Evolutionary conservation across 1,140 invertebrate species (phyloP).

Genomic region (Aporrectodea caliginosa): DNA sequence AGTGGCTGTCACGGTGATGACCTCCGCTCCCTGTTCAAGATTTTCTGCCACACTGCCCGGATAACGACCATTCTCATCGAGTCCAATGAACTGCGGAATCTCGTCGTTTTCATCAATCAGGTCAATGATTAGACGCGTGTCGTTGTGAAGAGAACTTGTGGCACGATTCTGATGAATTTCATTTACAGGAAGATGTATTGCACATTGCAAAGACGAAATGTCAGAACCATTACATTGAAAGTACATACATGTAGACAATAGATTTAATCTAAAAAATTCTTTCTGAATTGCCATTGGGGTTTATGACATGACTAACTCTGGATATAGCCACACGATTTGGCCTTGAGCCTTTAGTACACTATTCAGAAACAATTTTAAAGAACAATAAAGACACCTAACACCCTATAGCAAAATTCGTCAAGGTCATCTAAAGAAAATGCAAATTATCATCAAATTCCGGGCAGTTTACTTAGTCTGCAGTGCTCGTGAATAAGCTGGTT

Average conservation of each 20-base stretch:
- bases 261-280: not conserved
- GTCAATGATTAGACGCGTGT: constrained; percentile 68
- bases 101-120: constrained; percentile 86
- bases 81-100: constrained; percentile 80
- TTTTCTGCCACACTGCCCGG: constrained; percentile 73
- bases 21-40: constrained; percentile 79
- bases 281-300: not conserved
- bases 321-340: too few relatives aligned
- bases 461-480: too few relatives aligned
- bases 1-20: constrained; percentile 91
- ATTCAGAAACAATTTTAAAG: too few relatives aligned
- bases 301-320: too few relatives aligned
- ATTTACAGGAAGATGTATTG: not conserved
- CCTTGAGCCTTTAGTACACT: too few relatives aligned
- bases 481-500: too few relatives aligned
- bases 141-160: constrained; percentile 27
- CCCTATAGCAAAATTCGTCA: too few relatives aligned
- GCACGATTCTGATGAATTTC: constrained; percentile 33
- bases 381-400: too few relatives aligned
- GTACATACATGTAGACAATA: not conserved
- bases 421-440: too few relatives aligned
- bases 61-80: constrained; percentile 88
- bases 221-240: not conserved
- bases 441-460: too few relatives aligned
- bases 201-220: not conserved